These are phyloP conservation scores for Myrmecobius fasciatus DNA, from an alignment of 2,113 vertebrate genomes.

Conservation along the genomic window DNA sequence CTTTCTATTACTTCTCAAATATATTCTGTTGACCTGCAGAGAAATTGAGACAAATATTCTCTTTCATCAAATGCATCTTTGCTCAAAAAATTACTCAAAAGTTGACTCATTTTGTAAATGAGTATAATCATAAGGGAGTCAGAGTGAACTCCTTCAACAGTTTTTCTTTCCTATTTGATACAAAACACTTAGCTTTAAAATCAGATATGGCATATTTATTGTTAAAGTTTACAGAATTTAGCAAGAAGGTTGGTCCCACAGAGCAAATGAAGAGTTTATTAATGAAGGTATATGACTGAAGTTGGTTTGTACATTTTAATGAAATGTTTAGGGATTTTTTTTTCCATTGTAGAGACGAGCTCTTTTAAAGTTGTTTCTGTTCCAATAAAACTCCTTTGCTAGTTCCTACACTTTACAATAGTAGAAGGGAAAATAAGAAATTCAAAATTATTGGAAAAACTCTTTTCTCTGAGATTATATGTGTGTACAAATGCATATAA, in stretches of 20 bases:
- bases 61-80: slow-evolving; percentile 34
- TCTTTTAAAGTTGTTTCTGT: background rate
- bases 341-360: background rate
- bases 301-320: slow-evolving; percentile 17
- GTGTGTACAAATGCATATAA: too few relatives aligned
- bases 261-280: background rate
- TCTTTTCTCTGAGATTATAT: too few relatives aligned
- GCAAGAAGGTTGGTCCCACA: background rate
- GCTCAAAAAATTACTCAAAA: slow-evolving; percentile 26
- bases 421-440: slow-evolving; percentile 28
- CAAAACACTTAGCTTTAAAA: background rate
- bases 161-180: background rate
- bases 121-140: background rate
- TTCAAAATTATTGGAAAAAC: background rate
- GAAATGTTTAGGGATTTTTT: background rate
- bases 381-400: background rate
- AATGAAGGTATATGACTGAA: background rate
- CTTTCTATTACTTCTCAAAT: background rate
- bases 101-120: background rate
- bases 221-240: background rate
- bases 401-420: background rate
- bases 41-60: slow-evolving; percentile 5
- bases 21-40: background rate
- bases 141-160: background rate
- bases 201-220: background rate